Conservation (phyloP, 2,797 vertebrate species). For the Chaenodraco wilsoni region DNA sequence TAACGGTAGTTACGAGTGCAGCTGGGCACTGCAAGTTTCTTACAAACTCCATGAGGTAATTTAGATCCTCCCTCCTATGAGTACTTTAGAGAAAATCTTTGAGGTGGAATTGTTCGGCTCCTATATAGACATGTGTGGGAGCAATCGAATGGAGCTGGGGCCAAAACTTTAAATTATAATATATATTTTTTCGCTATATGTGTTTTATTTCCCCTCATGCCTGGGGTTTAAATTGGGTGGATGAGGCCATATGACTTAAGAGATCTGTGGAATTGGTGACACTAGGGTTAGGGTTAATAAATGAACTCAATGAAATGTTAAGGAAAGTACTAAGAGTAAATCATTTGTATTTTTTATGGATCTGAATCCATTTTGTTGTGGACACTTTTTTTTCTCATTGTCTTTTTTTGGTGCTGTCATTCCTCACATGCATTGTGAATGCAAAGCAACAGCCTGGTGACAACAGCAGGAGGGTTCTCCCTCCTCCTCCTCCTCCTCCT, state of each 20-base stretch:
- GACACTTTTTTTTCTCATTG: neutral
- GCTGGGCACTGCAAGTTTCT: slow-evolving; percentile 37
- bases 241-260: neutral
- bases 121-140: slow-evolving; percentile 3
- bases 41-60: slow-evolving; percentile 37
- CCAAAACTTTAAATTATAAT: neutral
- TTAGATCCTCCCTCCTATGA: slow-evolving; percentile 14
- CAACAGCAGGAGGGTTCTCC: slow-evolving; percentile 1
- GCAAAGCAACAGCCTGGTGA: slow-evolving; percentile 1
- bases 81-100: slow-evolving; percentile 32
- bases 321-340: neutral
- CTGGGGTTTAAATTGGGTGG: neutral
- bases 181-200: neutral
- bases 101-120: slow-evolving; percentile 17
- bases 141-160: neutral
- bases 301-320: neutral
- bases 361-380: neutral
- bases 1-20: slow-evolving; percentile 37
- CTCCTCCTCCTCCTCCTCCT: too few relatives aligned
- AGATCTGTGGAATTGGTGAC: neutral
- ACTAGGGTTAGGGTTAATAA: too few relatives aligned
- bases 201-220: neutral
- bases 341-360: neutral
- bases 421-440: slow-evolving; percentile 9
- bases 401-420: slow-evolving; percentile 9